These are phyloP conservation scores for Fulica atra DNA, from an alignment of 2,113 vertebrate genomes.

Conservation along the genomic window DNA sequence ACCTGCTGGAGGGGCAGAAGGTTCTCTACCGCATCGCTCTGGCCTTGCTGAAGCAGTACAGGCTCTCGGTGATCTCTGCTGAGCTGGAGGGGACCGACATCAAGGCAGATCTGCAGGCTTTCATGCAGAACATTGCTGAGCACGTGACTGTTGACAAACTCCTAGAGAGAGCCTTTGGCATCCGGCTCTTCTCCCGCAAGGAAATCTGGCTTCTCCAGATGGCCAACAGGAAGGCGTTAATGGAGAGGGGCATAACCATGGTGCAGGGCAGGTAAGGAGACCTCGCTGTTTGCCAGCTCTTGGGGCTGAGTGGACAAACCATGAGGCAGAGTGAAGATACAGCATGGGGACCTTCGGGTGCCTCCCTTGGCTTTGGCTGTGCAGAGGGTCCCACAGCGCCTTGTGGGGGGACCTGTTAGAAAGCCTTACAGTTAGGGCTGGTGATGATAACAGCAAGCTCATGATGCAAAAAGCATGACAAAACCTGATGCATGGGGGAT, in stretches of 20 bases:
- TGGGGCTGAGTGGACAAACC: neutral
- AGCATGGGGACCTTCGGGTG: neutral
- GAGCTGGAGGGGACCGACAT: conserved; percentile 78
- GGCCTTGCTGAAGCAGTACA: conserved; percentile 84
- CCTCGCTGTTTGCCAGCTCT: neutral
- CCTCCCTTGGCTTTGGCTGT: neutral
- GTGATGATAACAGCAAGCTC: neutral
- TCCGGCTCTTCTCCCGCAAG: conserved; percentile 82
- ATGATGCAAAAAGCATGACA: neutral
- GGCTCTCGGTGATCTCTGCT: conserved; percentile 70
- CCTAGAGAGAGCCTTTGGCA: conserved; percentile 82
- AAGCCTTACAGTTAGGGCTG: neutral
- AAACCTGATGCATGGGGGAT: neutral
- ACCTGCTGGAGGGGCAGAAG: conserved; percentile 87
- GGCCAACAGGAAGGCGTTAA: conserved; percentile 83
- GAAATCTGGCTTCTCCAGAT: conserved; percentile 87
- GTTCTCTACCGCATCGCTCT: conserved; percentile 87
- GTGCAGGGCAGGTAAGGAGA: conserved; percentile 77
- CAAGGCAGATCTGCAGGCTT: conserved; percentile 80
- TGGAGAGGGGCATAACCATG: conserved; percentile 81
- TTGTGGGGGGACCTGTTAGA: neutral
- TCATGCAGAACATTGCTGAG: conserved; percentile 75
- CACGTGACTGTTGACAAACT: conserved; percentile 76
- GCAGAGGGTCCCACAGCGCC: neutral
- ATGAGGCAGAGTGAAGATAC: neutral